Percentiles rank a stretch among this genome's conserved stretches.
phyloP scores from a whole-genome alignment of 2,113 vertebrate genomes.

The Epinephelus lanceolatus region DNA sequence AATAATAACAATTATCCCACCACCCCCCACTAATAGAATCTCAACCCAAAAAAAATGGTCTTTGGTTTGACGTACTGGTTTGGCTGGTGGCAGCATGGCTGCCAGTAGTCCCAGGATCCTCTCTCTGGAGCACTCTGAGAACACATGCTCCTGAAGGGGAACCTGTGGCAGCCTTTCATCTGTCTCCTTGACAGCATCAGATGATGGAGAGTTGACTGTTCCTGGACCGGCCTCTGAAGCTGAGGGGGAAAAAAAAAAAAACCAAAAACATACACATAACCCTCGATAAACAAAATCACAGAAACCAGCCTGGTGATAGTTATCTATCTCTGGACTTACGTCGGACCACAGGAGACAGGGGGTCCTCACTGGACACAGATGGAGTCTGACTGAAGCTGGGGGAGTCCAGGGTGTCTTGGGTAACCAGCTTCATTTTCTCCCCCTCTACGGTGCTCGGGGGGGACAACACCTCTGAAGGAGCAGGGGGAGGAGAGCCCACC shows the following conservation, averaged over 20 bases:
- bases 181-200: conserved; percentile 77
- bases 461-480: conserved; percentile 43
- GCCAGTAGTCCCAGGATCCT: conserved; percentile 95
- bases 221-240: conserved; percentile 71
- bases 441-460: conserved; percentile 46
- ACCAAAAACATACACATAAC: neutral
- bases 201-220: conserved; percentile 67
- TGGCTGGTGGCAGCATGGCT: conserved; percentile 94
- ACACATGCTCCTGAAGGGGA: conserved; percentile 92
- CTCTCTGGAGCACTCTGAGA: conserved; percentile 97
- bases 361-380: conserved; percentile 82
- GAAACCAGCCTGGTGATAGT: neutral
- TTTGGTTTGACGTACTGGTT: conserved; percentile 82
- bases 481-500: conserved; percentile 25
- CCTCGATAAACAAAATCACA: neutral
- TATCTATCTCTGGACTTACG: conserved; percentile 60
- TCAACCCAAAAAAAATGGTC: neutral
- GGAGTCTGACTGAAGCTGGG: conserved; percentile 81
- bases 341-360: conserved; percentile 77
- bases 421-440: conserved; percentile 71
- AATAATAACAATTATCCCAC: too few relatives aligned
- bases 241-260: neutral
- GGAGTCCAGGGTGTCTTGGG: conserved; percentile 83
- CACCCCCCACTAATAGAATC: too few relatives aligned
- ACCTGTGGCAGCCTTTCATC: conserved; percentile 83